Conservation (phyloP, 2,797 vertebrate genomes). For the Labroides dimidiatus region DNA sequence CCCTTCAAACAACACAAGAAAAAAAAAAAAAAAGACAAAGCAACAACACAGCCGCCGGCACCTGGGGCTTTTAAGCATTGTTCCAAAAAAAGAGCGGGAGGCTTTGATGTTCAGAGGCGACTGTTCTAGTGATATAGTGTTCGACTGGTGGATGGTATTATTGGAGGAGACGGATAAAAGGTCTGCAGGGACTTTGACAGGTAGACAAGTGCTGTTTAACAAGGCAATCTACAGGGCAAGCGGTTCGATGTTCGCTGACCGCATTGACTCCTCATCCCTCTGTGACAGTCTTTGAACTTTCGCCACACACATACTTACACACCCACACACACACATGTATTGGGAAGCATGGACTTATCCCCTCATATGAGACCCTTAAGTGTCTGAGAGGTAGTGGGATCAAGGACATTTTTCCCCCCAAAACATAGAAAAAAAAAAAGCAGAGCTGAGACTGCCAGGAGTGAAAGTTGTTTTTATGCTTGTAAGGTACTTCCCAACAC, state of each 20-base stretch:
- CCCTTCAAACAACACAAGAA: constrained; percentile 49
- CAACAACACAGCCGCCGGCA: constrained; percentile 30
- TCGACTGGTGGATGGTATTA: constrained; percentile 51
- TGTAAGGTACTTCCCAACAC: constrained; percentile 8
- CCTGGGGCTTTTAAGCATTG: constrained; percentile 41
- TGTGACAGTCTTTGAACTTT: constrained; percentile 58
- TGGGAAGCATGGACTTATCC: constrained; percentile 42
- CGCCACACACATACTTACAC: too few relatives aligned
- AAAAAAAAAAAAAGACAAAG: not conserved
- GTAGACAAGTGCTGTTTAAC: constrained; percentile 74
- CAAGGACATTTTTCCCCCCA: constrained; percentile 11
- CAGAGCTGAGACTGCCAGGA: not conserved
- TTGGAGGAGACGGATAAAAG: constrained; percentile 62
- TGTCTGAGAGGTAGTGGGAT: constrained; percentile 46
- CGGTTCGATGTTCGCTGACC: constrained; percentile 56
- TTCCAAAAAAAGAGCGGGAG: constrained; percentile 9
- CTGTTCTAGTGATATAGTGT: constrained; percentile 47
- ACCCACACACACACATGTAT: not conserved
- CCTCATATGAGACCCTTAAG: constrained; percentile 53
- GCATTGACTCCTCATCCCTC: constrained; percentile 59
- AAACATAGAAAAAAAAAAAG: constrained; percentile 18
- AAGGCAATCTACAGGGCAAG: constrained; percentile 67
- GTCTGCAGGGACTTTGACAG: constrained; percentile 64
- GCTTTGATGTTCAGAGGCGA: constrained; percentile 63
- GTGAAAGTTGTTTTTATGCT: constrained; percentile 32